Base-by-base conservation (phyloP, 2,113 vertebrate species). In the Pomatorhinus ruficollis region DNA sequence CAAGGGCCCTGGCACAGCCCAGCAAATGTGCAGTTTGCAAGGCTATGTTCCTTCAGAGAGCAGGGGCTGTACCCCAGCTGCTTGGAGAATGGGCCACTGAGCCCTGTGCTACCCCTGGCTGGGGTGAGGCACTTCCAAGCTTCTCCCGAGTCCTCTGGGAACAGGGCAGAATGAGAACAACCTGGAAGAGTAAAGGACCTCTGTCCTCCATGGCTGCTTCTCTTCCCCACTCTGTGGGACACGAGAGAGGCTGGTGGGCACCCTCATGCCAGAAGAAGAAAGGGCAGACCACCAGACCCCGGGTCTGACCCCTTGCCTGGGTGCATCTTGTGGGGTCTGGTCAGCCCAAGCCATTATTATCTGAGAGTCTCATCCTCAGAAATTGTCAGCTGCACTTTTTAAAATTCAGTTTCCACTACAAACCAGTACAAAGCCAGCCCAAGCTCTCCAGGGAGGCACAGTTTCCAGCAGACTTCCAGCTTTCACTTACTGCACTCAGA, bases 131-230 rank as follows among this genome's bases (percentile, higher is more conserved):
- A 69, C 15, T 24, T 44, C 39, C 11, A 2, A 6, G 10, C 31
- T 33, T 7, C 22, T 20, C 8, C 24, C 4, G 1, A 22, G 15
- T 44, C 19, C 39, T 54, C 44, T 54, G 35, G 15, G 70, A 35
- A 12, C 42, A 80, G 9, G 17, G 13, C n/a, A 59, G 40, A n/a
- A 31, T 2, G 3, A 33, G 5, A 49, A 17, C 44, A 71, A 21
- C 12, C 44, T 35, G 23, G 7, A 6, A 54, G 9, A 57, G 16
- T 12, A 3, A 65, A 57, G 33, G 13, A 50, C 12, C 15, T 63
- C 31, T 2, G 0, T 40, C n/a, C 22, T 53, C 42, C 2, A 1
- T 1, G 2, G 31, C 42, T 53, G 11, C 37, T 0, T 1, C 23
- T 21, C 20, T n/a, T 68, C 13, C 30, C 11, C 2, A 0, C 22